Conservation (phyloP, 2,113 vertebrate species). For the Nycticebus coucang region DNA sequence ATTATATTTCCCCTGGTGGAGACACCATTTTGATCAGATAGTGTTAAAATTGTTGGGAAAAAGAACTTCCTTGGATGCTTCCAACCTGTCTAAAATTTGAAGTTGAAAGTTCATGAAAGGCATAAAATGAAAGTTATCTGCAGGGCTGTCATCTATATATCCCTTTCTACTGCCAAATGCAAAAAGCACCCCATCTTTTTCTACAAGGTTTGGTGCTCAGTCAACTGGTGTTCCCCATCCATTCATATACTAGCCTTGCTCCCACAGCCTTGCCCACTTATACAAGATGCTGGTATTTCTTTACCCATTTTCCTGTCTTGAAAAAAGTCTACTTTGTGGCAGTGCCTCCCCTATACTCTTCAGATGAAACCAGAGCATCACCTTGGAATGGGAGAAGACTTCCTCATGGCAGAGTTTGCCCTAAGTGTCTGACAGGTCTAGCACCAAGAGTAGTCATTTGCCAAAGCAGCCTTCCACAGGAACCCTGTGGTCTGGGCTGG, state of each 20-base stretch:
- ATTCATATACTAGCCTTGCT: background rate
- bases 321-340: background rate
- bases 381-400: background rate
- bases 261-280: background rate
- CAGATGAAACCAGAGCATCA: background rate
- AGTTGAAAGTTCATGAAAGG: background rate
- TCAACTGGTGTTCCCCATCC: background rate
- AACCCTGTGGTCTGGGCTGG: background rate
- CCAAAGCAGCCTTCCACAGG: background rate
- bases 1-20: background rate
- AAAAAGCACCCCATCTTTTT: background rate
- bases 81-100: background rate
- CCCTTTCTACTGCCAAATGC: background rate
- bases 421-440: background rate
- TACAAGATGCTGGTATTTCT: slow-evolving; percentile 23
- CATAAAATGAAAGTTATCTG: background rate
- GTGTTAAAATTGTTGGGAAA: background rate
- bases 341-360: background rate
- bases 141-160: background rate
- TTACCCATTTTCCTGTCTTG: background rate
- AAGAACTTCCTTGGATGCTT: background rate
- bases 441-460: background rate
- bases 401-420: background rate
- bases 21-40: slow-evolving; percentile 14
- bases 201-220: background rate